Conservation (phyloP, 2,113 vertebrate species). For the Laterallus jamaicensis region DNA sequence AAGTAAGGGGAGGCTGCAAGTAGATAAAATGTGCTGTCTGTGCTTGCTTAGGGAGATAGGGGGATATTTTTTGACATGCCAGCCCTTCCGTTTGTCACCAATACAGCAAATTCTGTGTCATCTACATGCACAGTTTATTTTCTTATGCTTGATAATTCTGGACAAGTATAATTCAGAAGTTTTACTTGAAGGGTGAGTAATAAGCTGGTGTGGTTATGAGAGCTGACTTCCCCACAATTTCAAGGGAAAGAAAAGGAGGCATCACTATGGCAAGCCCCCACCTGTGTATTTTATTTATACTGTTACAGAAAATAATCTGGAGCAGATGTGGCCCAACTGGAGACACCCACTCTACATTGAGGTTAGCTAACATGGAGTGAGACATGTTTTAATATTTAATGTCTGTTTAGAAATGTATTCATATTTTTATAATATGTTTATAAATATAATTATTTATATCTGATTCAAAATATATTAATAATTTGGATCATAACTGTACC, state of each 20-base stretch:
- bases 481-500: neutral
- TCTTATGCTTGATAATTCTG: neutral
- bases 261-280: fast-evolving
- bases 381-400: neutral
- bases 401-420: no score
- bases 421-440: no score
- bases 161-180: neutral
- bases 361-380: neutral
- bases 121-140: neutral
- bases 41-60: neutral
- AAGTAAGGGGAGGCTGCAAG: neutral
- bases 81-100: neutral
- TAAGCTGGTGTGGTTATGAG: neutral
- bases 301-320: neutral
- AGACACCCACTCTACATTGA: neutral
- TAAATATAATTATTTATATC: no score
- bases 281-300: neutral
- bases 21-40: neutral
- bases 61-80: neutral
- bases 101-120: neutral
- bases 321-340: neutral
- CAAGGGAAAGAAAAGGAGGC: neutral
- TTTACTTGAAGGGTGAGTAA: neutral
- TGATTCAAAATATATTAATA: no score
- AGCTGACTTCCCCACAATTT: neutral